phyloP scores from a whole-genome alignment of 2,113 vertebrate species.

The Paradisaea rubra region DNA sequence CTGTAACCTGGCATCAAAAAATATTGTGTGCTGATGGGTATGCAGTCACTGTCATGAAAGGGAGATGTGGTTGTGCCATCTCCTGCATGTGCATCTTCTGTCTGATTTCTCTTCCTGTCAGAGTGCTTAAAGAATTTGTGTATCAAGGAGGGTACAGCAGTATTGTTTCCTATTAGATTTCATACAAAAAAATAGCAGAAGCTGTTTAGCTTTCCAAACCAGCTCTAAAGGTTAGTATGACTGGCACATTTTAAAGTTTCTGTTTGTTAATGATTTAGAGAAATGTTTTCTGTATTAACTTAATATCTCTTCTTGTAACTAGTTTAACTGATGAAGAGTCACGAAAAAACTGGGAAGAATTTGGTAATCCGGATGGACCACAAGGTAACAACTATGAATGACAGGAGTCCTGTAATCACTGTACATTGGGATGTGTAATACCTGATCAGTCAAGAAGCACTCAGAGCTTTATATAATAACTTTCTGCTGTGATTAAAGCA shows the following conservation, averaged over 20 bases:
- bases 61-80: neutral
- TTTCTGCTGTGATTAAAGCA: neutral
- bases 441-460: neutral
- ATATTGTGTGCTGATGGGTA: neutral
- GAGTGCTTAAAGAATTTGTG: neutral
- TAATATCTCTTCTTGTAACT: slow-evolving; percentile 7
- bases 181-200: neutral
- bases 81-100: neutral
- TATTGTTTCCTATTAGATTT: neutral
- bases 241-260: neutral
- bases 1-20: neutral
- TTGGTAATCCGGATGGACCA: slow-evolving; percentile 95
- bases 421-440: neutral
- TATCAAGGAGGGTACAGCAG: neutral
- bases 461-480: neutral
- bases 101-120: neutral
- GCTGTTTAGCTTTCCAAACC: neutral
- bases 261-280: neutral
- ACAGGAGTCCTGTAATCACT: neutral
- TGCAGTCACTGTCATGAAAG: neutral
- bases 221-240: neutral
- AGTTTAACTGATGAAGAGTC: slow-evolving; percentile 96
- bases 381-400: slow-evolving; percentile 74
- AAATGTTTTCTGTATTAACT: neutral
- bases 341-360: slow-evolving; percentile 87